Evolutionary conservation across 2,797 vertebrate species (phyloP), one percentile per base, ranked within the genome.

Genomic region (Malurus splendens): DNA sequence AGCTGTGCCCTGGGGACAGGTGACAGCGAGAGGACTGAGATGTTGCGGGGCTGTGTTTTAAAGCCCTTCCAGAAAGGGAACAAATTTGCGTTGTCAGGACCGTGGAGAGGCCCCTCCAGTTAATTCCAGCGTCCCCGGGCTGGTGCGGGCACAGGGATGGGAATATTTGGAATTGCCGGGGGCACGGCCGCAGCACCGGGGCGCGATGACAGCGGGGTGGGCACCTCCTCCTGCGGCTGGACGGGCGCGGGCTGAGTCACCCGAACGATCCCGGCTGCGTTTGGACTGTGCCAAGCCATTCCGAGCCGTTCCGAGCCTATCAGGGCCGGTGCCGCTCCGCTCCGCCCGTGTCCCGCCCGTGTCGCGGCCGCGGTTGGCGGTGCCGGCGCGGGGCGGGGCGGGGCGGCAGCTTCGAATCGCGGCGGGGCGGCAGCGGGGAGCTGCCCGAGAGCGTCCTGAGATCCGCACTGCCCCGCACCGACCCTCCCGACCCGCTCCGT

Each of bases 321-420:
- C 7, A 2, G 42, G 6, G 52, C 32, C 7, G 73, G 56, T 48
- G 72, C 48, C 5, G 16, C 3, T 8, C 33, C 56, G 30, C 2
- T 24, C 70, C 78, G 50, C 27, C 36, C 60, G 20, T 12, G 82
- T 55, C 72, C 83, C 62, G 38, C 72, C 68, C 68, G 36, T 36
- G 36, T 36, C 36, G 16, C 62, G 8, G 39, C 14, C 79, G 41
- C 30, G 73, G 70, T 93, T 93, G 93, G 89, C 57, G 64, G 77
- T 22, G 77, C 32, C 24, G 18, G 84, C 16, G 6, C 77, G 18
- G 89, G 93, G 87, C 93, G 89, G 86, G 68, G 56, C 91, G 23
- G 32, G 42, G 93, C 93, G 89, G 84, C 87, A 84, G 89, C 87
- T 95, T 95, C 93, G 93, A 96, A 95, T 82, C 62, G 61, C 28